Evolutionary conservation across 1,140 invertebrate species (phyloP).

Genomic region (Caerostris darwini): DNA sequence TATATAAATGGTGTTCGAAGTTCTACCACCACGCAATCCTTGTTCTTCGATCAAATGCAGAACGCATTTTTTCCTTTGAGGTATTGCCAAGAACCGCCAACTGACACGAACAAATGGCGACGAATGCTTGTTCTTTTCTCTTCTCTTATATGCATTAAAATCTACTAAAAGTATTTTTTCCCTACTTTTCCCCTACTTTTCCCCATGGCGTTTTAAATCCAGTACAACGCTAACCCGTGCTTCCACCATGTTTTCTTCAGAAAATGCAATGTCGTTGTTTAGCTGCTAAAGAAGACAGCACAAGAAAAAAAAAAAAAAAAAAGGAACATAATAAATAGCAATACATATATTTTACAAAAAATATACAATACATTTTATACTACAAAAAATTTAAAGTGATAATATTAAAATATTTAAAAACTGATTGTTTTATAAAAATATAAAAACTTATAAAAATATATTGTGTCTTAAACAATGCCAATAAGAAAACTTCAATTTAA

Average conservation of each 20-base stretch:
- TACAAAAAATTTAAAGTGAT: no score
- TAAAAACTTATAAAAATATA: no score
- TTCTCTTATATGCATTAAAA: constrained; percentile 19
- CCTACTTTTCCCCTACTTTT: no score
- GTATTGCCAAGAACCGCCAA: constrained; percentile 33
- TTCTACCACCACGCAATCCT: background rate
- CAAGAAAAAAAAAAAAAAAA: background rate
- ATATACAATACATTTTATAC: no score
- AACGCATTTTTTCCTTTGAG: constrained; percentile 22
- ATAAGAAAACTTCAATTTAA: no score
- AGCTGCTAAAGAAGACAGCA: background rate
- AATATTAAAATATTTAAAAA: no score
- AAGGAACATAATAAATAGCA: constrained; percentile 56
- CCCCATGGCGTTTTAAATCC: constrained; percentile 35
- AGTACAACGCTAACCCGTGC: constrained; percentile 33
- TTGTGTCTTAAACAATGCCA: no score
- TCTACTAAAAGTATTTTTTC: background rate
- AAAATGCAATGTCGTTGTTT: constrained; percentile 42
- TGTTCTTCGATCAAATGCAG: constrained; percentile 17
- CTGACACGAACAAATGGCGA: constrained; percentile 46
- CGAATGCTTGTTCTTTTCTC: background rate
- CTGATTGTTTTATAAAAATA: no score
- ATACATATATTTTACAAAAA: constrained; percentile 10
- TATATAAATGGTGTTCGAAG: background rate
- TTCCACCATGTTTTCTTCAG: background rate